phyloP scores from a whole-genome alignment of 2,888 invertebrate genomes.

The Acleris emargana region DNA sequence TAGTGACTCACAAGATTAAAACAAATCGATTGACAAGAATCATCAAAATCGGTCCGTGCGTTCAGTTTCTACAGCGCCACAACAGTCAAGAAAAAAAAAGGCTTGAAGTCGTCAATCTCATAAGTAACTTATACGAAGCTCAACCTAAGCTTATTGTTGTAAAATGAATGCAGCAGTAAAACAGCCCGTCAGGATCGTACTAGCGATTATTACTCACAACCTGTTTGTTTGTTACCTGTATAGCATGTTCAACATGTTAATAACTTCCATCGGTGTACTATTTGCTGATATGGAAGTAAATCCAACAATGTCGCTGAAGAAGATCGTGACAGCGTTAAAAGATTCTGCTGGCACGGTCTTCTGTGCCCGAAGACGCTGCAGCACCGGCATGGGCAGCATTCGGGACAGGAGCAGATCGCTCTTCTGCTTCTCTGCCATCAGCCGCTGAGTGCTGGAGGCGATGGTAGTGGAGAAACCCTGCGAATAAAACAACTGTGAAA shows the following conservation, averaged over 20 bases:
- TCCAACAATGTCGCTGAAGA: slow-evolving; percentile 88
- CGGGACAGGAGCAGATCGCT: slow-evolving; percentile 83
- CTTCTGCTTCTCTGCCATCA: slow-evolving; percentile 82
- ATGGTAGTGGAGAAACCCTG: slow-evolving; percentile 79
- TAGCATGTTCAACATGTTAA: slow-evolving; percentile 88
- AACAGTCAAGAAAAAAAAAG: too few relatives aligned
- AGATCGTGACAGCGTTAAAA: slow-evolving; percentile 87
- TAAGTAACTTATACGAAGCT: too few relatives aligned
- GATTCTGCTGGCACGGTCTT: slow-evolving; percentile 85
- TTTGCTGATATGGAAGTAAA: slow-evolving; percentile 86
- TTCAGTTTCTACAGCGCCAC: too few relatives aligned
- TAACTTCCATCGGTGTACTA: slow-evolving; percentile 86
- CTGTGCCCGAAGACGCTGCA: slow-evolving; percentile 79
- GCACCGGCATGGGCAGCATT: slow-evolving; percentile 84
- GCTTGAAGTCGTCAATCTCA: too few relatives aligned
- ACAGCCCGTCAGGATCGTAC: too few relatives aligned
- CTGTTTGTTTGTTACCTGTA: slow-evolving; percentile 76
- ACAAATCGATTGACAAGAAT: too few relatives aligned
- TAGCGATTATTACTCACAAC: too few relatives aligned
- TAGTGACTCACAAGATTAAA: too few relatives aligned
- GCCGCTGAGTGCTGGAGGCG: slow-evolving; percentile 74
- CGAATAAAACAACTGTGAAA: neutral
- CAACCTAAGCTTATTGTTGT: too few relatives aligned
- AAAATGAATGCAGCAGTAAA: too few relatives aligned
- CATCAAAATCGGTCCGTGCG: too few relatives aligned